Base-by-base conservation (phyloP, 2,888 invertebrate genomes). In the Erpobdella octoculata region DNA sequence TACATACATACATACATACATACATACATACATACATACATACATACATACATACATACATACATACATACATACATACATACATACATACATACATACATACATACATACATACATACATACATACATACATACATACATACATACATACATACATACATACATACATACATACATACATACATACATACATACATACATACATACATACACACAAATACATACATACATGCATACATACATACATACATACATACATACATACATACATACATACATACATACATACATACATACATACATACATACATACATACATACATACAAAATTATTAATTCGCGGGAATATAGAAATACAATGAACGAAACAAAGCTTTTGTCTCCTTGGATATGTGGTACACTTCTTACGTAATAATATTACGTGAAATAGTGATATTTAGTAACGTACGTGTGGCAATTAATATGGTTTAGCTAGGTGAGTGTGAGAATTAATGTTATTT, bases 91-190 rank as follows among this genome's bases (percentile, higher is more conserved):
- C 66, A 48, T 48, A 68, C 68, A 68, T 48, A 68, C 68, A 48
- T 48, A 68, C 68, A 68, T 48, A 68, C 68, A 48, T 48, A 68
- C 68, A 68, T 48, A 68, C 68, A 68, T 48, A 68, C 68, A 68
- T 48, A 68, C 68, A 58, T 48, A 68, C 68, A 25, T 68, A 68
- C 70, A 6, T 35, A 68, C 46, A 41, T 41, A 41, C 46, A 41
- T 41, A 41, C 46, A 41, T 41, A 41, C n/a, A 41, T 41, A 41
- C 46, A 41, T 41, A 41, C 46, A 41, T 41, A 41, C 46, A 41
- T 41, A 41, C 46, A 41, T 41, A 41, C 46, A 41, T 41, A 41
- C 46, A 41, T 41, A 41, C 46, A 41, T 41, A 41, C 46, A 41
- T 41, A 41, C 46, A 41, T 41, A 41, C 46, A 41, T 41, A 41